Percentiles rank a stretch among this genome's conserved stretches.
These are phyloP conservation scores for Acrobasis suavella DNA, from an alignment of 2,888 invertebrate genomes.

Conservation along the genomic window DNA sequence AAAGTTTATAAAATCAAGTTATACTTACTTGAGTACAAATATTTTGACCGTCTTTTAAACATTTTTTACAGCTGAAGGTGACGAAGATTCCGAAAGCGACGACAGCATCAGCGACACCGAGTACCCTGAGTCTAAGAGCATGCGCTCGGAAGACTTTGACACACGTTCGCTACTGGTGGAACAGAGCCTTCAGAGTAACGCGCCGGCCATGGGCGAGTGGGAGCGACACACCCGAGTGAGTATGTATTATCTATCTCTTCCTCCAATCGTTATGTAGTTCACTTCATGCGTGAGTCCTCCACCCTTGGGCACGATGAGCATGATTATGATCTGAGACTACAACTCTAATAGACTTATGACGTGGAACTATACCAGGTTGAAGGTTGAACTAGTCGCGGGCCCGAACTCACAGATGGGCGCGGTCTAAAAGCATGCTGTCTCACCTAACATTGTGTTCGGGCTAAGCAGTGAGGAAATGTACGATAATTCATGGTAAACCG, in stretches of 20 bases:
- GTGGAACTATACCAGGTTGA: too few relatives aligned
- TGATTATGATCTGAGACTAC: too few relatives aligned
- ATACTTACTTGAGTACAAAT: too few relatives aligned
- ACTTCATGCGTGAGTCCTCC: not conserved
- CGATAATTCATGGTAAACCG: too few relatives aligned
- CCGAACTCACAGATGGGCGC: too few relatives aligned
- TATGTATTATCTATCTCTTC: constrained; percentile 54
- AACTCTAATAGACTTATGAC: too few relatives aligned
- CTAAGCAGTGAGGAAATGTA: too few relatives aligned
- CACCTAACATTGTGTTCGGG: too few relatives aligned
- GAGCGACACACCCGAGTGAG: constrained; percentile 93
- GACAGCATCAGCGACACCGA: constrained; percentile 70
- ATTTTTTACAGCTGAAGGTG: constrained; percentile 49
- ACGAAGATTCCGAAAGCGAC: constrained; percentile 56
- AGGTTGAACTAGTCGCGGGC: too few relatives aligned
- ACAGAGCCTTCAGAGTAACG: constrained; percentile 82
- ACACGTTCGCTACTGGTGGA: constrained; percentile 71
- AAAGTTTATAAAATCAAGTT: too few relatives aligned
- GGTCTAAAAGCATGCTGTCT: too few relatives aligned
- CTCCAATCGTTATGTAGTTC: not conserved
- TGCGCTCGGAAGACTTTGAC: constrained; percentile 41
- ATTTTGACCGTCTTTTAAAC: constrained; percentile 11
- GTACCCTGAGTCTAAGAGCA: constrained; percentile 59
- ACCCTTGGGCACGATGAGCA: not conserved
- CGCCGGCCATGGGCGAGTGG: constrained; percentile 89